Evolutionary conservation across 1,140 invertebrate species (phyloP).

Genomic region (Drosophila leontia): DNA sequence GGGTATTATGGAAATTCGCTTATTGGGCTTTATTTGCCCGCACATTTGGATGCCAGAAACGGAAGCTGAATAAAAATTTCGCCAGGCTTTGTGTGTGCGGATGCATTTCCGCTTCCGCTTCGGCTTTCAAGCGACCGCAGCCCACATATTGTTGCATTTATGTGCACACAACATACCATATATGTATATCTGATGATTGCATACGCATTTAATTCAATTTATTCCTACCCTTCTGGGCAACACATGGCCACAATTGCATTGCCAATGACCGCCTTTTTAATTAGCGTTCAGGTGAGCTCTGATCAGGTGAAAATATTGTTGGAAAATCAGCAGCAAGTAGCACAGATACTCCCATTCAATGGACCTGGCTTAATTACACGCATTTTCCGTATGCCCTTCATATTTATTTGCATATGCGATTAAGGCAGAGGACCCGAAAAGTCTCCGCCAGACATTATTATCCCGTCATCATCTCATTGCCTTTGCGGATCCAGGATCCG

Average conservation of each 20-base stretch:
- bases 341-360: slow-evolving; percentile 38
- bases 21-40: slow-evolving; percentile 39
- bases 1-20: slow-evolving; percentile 47
- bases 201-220: slow-evolving; percentile 75
- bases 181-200: slow-evolving; percentile 56
- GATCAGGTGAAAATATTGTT: slow-evolving; percentile 26
- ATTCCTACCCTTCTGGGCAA: slow-evolving; percentile 31
- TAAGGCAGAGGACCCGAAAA: slow-evolving; percentile 23
- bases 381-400: slow-evolving; percentile 11
- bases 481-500: slow-evolving; percentile 1
- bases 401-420: slow-evolving; percentile 37
- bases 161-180: slow-evolving; percentile 12
- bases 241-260: slow-evolving; percentile 58
- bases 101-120: slow-evolving; percentile 70
- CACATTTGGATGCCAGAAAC: slow-evolving; percentile 29
- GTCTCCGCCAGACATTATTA: slow-evolving; percentile 37
- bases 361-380: slow-evolving; percentile 51
- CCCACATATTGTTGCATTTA: slow-evolving; percentile 51
- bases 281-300: slow-evolving; percentile 30
- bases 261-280: slow-evolving; percentile 42
- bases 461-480: slow-evolving; percentile 25
- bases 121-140: slow-evolving; percentile 19
- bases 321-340: slow-evolving; percentile 5
- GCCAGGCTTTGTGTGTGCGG: slow-evolving; percentile 35
- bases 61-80: slow-evolving; percentile 56